A percentile compares a stretch with the other conserved stretches of the same genome.
Evolutionary conservation across 2,888 invertebrate genomes (phyloP).

Genomic region (Tinea semifulvella): DNA sequence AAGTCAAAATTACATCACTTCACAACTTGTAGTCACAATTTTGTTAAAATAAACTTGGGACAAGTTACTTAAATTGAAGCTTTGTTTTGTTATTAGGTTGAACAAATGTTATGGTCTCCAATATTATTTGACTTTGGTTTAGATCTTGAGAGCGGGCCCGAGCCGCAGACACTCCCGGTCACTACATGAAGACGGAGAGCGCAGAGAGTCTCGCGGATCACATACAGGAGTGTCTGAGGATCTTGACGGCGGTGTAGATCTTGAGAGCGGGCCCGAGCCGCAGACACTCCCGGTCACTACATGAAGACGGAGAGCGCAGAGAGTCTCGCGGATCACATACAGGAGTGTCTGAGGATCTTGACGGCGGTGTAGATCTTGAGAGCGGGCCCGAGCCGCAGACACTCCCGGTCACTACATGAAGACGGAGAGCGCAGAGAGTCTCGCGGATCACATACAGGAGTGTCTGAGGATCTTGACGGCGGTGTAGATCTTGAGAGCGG

Average conservation of each 20-base stretch:
- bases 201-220: constrained; percentile 27
- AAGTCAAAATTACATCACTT: no score
- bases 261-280: constrained; percentile 89
- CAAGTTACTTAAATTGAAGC: no score
- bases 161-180: no score
- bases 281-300: no score
- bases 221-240: constrained; percentile 37
- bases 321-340: constrained; percentile 27
- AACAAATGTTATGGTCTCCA: no score
- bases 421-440: constrained; percentile 2
- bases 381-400: constrained; percentile 87
- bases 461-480: constrained; percentile 66
- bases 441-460: constrained; percentile 27
- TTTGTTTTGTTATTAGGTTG: no score
- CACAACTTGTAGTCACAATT: no score
- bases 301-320: background rate
- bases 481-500: constrained; percentile 84
- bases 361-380: constrained; percentile 82
- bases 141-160: no score
- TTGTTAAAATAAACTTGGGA: no score
- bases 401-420: no score
- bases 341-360: constrained; percentile 46
- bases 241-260: constrained; percentile 74
- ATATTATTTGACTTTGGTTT: no score
- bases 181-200: background rate